phyloP scores from a whole-genome alignment of 2,888 invertebrate species.

The Galerucella pusilla region DNA sequence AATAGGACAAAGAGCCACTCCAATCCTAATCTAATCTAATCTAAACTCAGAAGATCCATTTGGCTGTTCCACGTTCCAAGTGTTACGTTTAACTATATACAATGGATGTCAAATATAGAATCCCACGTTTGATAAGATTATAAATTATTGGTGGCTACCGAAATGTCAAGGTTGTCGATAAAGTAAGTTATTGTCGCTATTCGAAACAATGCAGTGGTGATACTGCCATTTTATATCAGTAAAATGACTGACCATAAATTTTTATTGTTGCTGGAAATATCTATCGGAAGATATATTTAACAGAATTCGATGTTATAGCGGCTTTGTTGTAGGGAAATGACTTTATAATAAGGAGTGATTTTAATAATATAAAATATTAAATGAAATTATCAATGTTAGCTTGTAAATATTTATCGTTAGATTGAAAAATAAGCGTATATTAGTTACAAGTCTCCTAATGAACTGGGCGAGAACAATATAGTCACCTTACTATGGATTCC shows the following conservation, averaged over 20 bases:
- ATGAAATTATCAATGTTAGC: too few species aligned
- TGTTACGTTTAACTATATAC: background rate
- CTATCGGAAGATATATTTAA: background rate
- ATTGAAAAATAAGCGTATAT: too few species aligned
- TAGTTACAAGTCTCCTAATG: too few species aligned
- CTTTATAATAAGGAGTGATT: background rate
- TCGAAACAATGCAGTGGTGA: constrained; percentile 13
- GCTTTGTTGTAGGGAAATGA: background rate
- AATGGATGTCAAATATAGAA: background rate
- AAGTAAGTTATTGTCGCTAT: constrained; percentile 8
- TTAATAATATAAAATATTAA: too few species aligned
- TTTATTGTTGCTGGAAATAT: constrained; percentile 2
- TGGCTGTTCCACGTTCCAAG: too few species aligned
- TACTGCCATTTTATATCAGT: constrained; percentile 5
- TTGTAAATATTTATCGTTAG: too few species aligned
- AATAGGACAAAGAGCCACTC: too few species aligned
- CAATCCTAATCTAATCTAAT: too few species aligned
- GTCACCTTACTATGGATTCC: too few species aligned
- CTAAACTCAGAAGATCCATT: too few species aligned
- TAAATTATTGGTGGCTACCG: background rate
- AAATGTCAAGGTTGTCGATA: background rate
- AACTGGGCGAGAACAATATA: too few species aligned
- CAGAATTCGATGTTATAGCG: constrained; percentile 1
- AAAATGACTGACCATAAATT: constrained; percentile 12
- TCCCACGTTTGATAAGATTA: background rate